Conservation (phyloP, 1,140 invertebrate genomes). For the Alviniconcha marisindica region DNA sequence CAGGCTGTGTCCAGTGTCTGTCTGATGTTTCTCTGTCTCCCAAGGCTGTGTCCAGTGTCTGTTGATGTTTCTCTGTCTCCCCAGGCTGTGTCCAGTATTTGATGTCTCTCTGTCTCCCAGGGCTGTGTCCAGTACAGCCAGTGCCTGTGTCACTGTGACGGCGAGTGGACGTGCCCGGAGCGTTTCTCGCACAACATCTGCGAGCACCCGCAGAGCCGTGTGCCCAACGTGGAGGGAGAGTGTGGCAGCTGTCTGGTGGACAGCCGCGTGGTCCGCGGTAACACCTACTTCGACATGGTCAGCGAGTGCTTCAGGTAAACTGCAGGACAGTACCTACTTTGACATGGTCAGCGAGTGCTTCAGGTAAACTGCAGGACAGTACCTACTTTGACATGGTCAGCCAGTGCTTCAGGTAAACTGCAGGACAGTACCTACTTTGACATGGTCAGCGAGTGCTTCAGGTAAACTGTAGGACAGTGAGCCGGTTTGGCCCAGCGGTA, state of each 20-base stretch:
- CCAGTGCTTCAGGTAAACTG: slow-evolving; percentile 49
- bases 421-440: no score
- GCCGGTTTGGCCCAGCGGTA: no score
- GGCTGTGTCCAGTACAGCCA: slow-evolving; percentile 44
- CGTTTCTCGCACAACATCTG: slow-evolving; percentile 49
- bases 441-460: slow-evolving; percentile 43
- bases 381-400: background rate
- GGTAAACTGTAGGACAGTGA: slow-evolving; percentile 33
- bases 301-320: slow-evolving; percentile 51
- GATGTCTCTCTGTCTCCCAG: slow-evolving; percentile 33
- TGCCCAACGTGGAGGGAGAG: background rate
- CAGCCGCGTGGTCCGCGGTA: slow-evolving; percentile 40
- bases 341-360: slow-evolving; percentile 41
- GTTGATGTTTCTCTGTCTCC: no score
- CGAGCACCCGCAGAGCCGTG: background rate
- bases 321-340: background rate
- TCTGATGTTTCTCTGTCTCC: no score
- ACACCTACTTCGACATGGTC: slow-evolving; percentile 45
- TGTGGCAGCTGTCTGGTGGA: slow-evolving; percentile 39
- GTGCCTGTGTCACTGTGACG: slow-evolving; percentile 58
- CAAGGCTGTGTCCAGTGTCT: no score
- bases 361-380: slow-evolving; percentile 33
- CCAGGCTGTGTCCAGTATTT: no score
- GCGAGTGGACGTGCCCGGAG: slow-evolving; percentile 56
- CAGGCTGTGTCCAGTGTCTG: no score